Evolutionary conservation across 2,113 vertebrate species (phyloP), one percentile per base, ranked within the genome.

Genomic region (Amia ocellicauda): DNA sequence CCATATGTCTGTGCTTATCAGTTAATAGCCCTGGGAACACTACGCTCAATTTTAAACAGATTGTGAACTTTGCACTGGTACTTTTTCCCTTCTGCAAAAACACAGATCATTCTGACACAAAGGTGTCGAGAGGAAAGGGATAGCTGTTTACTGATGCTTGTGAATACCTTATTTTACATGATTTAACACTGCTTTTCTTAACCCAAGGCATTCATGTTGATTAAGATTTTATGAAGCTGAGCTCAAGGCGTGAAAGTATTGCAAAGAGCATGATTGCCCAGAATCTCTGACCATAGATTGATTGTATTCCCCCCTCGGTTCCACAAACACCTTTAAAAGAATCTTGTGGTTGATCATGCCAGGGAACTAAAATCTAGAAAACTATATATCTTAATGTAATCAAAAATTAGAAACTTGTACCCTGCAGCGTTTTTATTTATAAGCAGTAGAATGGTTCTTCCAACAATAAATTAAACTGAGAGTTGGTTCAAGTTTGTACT

Each of bases 11-110:
- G 60, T 3, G 17, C 27, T 62, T 62, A 62, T 62, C 43, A 50
- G 16, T 50, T 62, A 50, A 50, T 50, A 62, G 47, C 47, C 26
- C 10, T 1, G 9, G 60, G 19, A 29, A 50, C 20, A 27, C 11
- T 26, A 3, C 7, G 16, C 53, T 56, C 53, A 82, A 66, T 69
- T 70, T 74, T 72, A 71, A 74, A 70, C 80, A 76, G 72, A 64
- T 78, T 68, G 70, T 77, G 70, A 74, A n/a, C 53, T 13, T 19
- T 10, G 19, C 17, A 9, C 7, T n/a, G 9, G 7, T 22, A 3
- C 13, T 13, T 11, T 23, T 28, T 20, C 52, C 17, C 52, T 27
- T 28, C 26, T 29, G 10, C 51, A 3, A 11, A 26, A 5, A 7
- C 13, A 22, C 9, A 22, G 4, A 27, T 23, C 11, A 26, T 7